Conservation (phyloP, 1,140 invertebrate genomes). For the Penaeus vannamei region DNA sequence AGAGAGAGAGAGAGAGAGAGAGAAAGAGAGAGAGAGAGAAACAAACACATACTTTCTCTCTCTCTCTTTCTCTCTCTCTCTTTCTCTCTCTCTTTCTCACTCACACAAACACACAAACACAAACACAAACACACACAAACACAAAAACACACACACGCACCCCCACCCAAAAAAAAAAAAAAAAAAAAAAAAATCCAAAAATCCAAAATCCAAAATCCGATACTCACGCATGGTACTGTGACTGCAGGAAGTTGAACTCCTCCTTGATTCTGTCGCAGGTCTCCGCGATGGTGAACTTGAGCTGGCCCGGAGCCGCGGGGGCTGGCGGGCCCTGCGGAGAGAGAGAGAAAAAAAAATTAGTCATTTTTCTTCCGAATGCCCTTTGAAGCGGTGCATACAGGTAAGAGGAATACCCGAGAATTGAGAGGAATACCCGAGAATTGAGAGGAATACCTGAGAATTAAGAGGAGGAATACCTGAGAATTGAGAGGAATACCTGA, state of each 20-base stretch:
- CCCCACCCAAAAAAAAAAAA: background rate
- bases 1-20: background rate
- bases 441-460: too few relatives aligned
- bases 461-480: too few relatives aligned
- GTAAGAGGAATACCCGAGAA: too few relatives aligned
- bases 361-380: too few relatives aligned
- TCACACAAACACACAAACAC: background rate
- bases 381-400: too few relatives aligned
- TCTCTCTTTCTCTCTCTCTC: too few relatives aligned
- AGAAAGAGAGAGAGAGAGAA: background rate
- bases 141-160: background rate
- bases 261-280: slow-evolving; percentile 98
- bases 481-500: too few relatives aligned
- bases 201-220: background rate
- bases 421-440: too few relatives aligned
- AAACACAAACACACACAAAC: background rate
- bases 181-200: too few relatives aligned
- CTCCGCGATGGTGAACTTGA: slow-evolving; percentile 97
- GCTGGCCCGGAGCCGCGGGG: slow-evolving; percentile 85
- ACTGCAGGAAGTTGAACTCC: slow-evolving; percentile 98
- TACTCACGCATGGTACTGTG: slow-evolving; percentile 98
- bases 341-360: slow-evolving; percentile 49
- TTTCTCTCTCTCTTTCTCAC: too few relatives aligned
- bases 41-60: too few relatives aligned
- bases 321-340: slow-evolving; percentile 80